phyloP scores from a whole-genome alignment of 2,888 invertebrate species.

The Deilephila porcellus region DNA sequence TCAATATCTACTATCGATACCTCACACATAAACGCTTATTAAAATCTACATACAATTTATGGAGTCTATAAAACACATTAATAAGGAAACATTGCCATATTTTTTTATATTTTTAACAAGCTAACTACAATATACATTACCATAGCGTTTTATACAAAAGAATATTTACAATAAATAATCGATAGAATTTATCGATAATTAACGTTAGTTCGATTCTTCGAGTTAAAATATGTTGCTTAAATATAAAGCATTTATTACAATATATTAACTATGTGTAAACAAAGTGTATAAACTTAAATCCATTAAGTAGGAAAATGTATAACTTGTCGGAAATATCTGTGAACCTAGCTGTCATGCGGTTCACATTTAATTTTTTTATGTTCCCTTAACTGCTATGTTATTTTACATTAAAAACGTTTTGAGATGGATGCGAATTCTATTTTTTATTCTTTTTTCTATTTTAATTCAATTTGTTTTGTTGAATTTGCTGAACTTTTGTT shows the following conservation, averaged over 20 bases:
- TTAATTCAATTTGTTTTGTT: too few relatives aligned
- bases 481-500: too few relatives aligned
- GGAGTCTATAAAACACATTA: conserved; percentile 17
- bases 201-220: background rate
- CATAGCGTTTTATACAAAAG: conserved; percentile 26
- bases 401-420: too few relatives aligned
- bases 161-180: conserved; percentile 19
- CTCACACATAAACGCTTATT: background rate
- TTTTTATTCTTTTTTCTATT: too few relatives aligned
- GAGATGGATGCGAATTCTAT: too few relatives aligned
- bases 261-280: background rate
- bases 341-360: too few relatives aligned
- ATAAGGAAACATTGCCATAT: conserved; percentile 18
- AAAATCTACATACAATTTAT: conserved; percentile 9
- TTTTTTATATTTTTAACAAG: conserved; percentile 37
- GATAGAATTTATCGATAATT: conserved; percentile 1
- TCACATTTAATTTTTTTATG: too few relatives aligned
- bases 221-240: background rate
- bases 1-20: conserved; percentile 4
- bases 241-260: background rate
- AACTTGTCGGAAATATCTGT: too few relatives aligned
- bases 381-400: too few relatives aligned
- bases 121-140: conserved; percentile 43
- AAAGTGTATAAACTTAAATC: background rate
- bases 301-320: background rate